These are phyloP conservation scores for Telmatherina bonti DNA, from an alignment of 2,797 vertebrate genomes.

Conservation along the genomic window DNA sequence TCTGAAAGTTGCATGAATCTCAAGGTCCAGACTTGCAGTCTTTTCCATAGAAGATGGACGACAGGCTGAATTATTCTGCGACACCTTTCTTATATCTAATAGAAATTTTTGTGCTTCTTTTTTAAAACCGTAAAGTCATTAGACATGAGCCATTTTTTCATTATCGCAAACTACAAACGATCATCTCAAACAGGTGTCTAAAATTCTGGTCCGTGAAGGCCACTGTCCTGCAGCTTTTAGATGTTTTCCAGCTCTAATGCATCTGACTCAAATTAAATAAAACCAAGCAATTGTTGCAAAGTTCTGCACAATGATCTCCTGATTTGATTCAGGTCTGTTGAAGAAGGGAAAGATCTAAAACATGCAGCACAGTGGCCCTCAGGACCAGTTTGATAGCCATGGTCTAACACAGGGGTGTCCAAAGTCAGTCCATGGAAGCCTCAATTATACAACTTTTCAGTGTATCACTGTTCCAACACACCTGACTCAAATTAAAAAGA, in stretches of 20 bases:
- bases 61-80: slow-evolving; percentile 8
- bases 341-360: background rate
- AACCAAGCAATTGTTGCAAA: background rate
- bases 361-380: background rate
- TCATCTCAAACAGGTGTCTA: background rate
- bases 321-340: background rate
- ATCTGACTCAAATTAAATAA: background rate
- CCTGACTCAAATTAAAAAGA: no score
- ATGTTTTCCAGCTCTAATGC: background rate
- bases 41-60: slow-evolving; percentile 30
- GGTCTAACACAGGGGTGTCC: no score
- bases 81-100: background rate
- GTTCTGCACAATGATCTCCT: background rate
- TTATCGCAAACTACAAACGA: background rate
- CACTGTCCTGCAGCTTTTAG: background rate
- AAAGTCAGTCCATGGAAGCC: no score
- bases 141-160: slow-evolving; percentile 6
- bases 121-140: slow-evolving; percentile 4
- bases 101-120: background rate
- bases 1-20: no score
- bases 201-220: background rate
- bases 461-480: no score
- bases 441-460: no score
- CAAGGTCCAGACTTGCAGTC: no score
- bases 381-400: no score